Base-by-base conservation (phyloP, 1,140 invertebrate genomes). In the Heliothis subflexa region DNA sequence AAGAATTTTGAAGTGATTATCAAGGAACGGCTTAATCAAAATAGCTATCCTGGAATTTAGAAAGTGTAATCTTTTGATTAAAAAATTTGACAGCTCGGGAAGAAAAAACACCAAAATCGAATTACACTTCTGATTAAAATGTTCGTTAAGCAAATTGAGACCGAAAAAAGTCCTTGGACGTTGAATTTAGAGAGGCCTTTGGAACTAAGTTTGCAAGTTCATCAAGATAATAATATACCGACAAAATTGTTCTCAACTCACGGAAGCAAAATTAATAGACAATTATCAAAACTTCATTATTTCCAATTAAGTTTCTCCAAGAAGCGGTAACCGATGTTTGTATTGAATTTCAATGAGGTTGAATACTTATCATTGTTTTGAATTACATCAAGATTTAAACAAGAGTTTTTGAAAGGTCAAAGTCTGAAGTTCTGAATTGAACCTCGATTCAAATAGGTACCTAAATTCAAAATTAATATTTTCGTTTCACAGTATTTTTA, bases 261-360 rank as follows among this genome's bases (percentile, higher is more conserved):
- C n/a, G n/a, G 47, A 66, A 66, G 40, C 40, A 66, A 62, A 47
- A 66, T 66, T 66, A 47, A 66, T 47, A 21, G 40, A 13, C 62
- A 47, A 66, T 66, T 66, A 47, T 18, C 10, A 14, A 47, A 66
- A 66, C 62, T 66, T 66, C 1, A 66, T 47, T 21, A 62, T 33
- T 64, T 64, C 10, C 61, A 47, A 18, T 64, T 45, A 16, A 45
- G 40, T 66, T 47, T 16, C n/a, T 66, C 12, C 62, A n/a, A 47
- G 10, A 47, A 18, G 4, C 12, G 16, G 11, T 66, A n/a, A 62
- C 33, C 59, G 28, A 45, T 62, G 16, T 47, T 64, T 66, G 62
- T 5, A 13, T 18, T 66, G 62, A 47, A 9, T 66, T 47, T 66
- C 16, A 47, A 66, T 66, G 16, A 66, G 16, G 16, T 0, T 45